Conservation (phyloP, 2,113 vertebrate species). For the Oostethus manadensis region DNA sequence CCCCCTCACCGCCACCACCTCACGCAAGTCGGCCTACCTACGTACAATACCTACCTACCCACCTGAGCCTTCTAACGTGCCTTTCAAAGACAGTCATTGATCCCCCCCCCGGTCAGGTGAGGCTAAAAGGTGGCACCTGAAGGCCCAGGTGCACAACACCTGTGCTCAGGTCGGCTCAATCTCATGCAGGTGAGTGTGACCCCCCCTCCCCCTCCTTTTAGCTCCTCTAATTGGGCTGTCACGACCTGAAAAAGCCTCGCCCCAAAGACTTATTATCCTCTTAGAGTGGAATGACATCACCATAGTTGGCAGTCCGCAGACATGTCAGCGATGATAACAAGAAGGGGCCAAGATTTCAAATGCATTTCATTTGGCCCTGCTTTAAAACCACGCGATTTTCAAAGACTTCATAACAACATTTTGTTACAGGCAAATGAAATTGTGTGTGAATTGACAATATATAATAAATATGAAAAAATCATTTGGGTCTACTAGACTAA, state of each 20-base stretch:
- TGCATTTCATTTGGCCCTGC: too few relatives aligned
- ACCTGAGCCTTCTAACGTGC: constrained; percentile 19
- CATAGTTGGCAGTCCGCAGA: too few relatives aligned
- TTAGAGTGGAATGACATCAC: background rate
- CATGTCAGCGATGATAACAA: too few relatives aligned
- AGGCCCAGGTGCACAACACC: constrained; percentile 66
- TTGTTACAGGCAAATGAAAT: too few relatives aligned
- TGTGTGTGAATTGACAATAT: too few relatives aligned
- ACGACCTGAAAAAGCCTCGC: constrained; percentile 43
- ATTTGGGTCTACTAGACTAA: too few relatives aligned
- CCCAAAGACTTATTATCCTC: constrained; percentile 15
- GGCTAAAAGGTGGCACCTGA: constrained; percentile 31
- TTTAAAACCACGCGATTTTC: too few relatives aligned
- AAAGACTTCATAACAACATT: too few relatives aligned
- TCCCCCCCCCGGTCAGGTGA: constrained; percentile 33
- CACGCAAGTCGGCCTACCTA: background rate
- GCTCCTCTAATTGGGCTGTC: constrained; percentile 45
- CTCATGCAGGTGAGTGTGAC: constrained; percentile 37
- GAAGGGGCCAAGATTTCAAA: too few relatives aligned
- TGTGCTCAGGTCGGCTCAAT: constrained; percentile 28
- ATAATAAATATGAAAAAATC: too few relatives aligned
- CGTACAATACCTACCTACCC: background rate
- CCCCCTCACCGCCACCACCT: constrained; percentile 7
- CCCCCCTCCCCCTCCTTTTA: constrained; percentile 20
- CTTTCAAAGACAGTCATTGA: constrained; percentile 47